These are phyloP conservation scores for Brachionus rotundiformis DNA, from an alignment of 1,140 invertebrate species.

Conservation along the genomic window DNA sequence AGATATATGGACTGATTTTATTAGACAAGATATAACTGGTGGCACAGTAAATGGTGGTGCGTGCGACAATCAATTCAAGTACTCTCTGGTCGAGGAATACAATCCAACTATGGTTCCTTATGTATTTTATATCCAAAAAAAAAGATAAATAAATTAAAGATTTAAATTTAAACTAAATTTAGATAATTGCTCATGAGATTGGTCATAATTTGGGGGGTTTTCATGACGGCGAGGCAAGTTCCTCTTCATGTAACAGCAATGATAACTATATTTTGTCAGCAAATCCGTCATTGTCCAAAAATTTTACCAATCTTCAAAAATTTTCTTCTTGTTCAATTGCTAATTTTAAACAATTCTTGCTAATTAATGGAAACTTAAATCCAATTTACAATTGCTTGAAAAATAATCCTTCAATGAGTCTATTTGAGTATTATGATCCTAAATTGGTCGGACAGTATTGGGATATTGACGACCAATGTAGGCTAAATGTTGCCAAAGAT, in stretches of 20 bases:
- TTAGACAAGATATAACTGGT: neutral
- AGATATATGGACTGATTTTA: neutral
- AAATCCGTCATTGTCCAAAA: neutral
- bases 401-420: neutral
- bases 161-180: neutral
- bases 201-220: constrained; percentile 12
- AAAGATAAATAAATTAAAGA: neutral
- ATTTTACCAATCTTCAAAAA: constrained; percentile 2
- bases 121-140: neutral
- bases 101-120: neutral
- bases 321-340: constrained; percentile 1
- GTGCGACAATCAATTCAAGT: neutral
- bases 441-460: neutral
- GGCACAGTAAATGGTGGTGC: neutral
- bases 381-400: neutral
- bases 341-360: neutral
- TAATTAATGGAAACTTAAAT: neutral
- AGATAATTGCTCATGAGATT: constrained; percentile 27
- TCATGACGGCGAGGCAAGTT: neutral
- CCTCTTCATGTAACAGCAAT: neutral
- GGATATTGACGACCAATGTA: constrained; percentile 21
- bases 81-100: neutral
- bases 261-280: neutral
- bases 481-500: neutral
- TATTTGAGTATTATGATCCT: neutral